phyloP scores from a whole-genome alignment of 2,113 vertebrate species.

The Tyto alba region DNA sequence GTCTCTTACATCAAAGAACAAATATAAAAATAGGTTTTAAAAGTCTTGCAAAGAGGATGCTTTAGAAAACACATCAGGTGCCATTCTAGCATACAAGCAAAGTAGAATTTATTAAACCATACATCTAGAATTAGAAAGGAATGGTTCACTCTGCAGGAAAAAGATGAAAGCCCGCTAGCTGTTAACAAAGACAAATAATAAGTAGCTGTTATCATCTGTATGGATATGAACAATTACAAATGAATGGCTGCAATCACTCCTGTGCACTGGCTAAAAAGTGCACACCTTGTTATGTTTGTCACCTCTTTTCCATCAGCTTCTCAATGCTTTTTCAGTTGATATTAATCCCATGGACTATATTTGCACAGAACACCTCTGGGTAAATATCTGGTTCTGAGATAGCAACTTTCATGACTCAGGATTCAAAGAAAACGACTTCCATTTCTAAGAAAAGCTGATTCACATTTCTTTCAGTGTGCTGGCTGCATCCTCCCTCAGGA shows the following conservation, averaged over 20 bases:
- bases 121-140: not conserved
- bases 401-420: not conserved
- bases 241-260: not conserved
- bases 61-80: not conserved
- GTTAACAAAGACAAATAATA: not conserved
- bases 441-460: not conserved
- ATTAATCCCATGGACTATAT: not conserved
- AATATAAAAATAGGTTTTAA: not conserved
- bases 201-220: not conserved
- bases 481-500: not conserved
- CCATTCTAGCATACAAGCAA: not conserved
- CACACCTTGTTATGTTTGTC: not conserved
- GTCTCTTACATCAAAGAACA: not conserved
- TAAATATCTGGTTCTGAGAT: not conserved
- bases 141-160: not conserved
- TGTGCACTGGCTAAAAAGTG: not conserved
- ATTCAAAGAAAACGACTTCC: not conserved
- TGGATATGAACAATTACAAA: not conserved
- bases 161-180: not conserved
- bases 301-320: not conserved
- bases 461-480: not conserved
- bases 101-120: not conserved
- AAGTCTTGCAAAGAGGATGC: not conserved
- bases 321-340: not conserved
- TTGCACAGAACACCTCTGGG: not conserved